Evolutionary conservation across 2,797 vertebrate species (phyloP).

Genomic region (Arctocebus calabarensis): DNA sequence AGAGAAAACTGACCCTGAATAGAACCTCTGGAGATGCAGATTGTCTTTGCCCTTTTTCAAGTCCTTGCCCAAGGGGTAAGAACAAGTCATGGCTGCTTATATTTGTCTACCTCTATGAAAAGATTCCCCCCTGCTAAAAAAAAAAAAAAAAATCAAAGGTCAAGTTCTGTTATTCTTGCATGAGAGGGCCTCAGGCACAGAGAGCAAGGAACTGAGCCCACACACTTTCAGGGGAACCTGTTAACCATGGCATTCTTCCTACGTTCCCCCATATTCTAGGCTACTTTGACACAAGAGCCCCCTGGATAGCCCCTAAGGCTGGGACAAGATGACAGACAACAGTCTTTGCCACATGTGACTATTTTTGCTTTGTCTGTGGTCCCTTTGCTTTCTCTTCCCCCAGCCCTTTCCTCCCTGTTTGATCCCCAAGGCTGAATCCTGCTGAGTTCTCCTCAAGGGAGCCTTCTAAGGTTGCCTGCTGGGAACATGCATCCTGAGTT

Average conservation of each 20-base stretch:
- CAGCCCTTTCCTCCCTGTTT: background rate
- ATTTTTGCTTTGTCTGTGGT: background rate
- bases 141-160: background rate
- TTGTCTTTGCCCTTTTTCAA: slow-evolving; percentile 12
- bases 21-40: background rate
- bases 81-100: slow-evolving; percentile 1
- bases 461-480: background rate
- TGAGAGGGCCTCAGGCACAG: background rate
- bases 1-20: slow-evolving; percentile 59
- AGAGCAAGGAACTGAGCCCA: background rate
- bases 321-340: background rate
- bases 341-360: background rate
- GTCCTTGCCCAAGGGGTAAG: slow-evolving; percentile 54
- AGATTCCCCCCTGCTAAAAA: background rate
- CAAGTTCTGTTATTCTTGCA: background rate
- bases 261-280: background rate
- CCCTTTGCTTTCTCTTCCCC: background rate
- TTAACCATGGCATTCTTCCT: background rate
- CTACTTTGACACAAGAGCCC: background rate
- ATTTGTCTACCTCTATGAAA: background rate
- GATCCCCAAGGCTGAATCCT: background rate
- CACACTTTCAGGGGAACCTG: background rate
- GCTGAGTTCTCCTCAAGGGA: background rate
- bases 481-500: background rate
- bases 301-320: background rate